Evolutionary conservation across 2,888 invertebrate species (phyloP), one percentile per base, ranked within the genome.

Genomic region (Apamea monoglypha): DNA sequence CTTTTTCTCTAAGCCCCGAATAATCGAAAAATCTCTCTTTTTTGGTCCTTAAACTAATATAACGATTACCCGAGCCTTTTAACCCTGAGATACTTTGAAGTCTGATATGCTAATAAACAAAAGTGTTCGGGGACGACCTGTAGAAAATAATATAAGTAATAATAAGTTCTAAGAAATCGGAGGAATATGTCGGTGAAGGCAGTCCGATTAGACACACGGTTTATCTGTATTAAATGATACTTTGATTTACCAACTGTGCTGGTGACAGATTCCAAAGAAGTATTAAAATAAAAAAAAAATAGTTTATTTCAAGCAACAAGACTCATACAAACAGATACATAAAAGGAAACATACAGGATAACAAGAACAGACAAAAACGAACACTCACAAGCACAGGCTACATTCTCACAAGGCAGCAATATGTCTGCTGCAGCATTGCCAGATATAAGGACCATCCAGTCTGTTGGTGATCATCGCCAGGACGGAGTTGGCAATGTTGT

Each of bases 21-120:
- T n/a, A n/a, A n/a, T n/a, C n/a, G n/a, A n/a, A n/a, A n/a, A n/a
- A n/a, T n/a, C n/a, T n/a, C 16, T 18, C n/a, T 36, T 59, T 25
- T 61, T 16, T 59, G 18, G 21, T 50, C 68, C 68, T 68, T 78
- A 36, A 78, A 67, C 18, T 36, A 67, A 29, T 47, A 77, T 56
- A 72, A 71, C 47, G 53, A 64, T 29, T 56, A 73, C 47, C 47
- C 29, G 64, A 66, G 64, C 21, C 56, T 56, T 63, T 72, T 64
- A 32, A 66, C 66, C 56, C 3, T 73, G 47, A 47, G 47, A 59
- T 59, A 47, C 16, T 80, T 66, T n/a, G 21, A 5, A 8, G 77
- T 76, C 36, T 67, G 32, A 1, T 66, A 78, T 64, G 32, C 44
- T 56, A 36, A 78, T 21, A 32, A 47, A 47, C 25, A 50, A 67